Conservation (phyloP, 2,113 vertebrate genomes). For the Atherinomorus stipes region DNA sequence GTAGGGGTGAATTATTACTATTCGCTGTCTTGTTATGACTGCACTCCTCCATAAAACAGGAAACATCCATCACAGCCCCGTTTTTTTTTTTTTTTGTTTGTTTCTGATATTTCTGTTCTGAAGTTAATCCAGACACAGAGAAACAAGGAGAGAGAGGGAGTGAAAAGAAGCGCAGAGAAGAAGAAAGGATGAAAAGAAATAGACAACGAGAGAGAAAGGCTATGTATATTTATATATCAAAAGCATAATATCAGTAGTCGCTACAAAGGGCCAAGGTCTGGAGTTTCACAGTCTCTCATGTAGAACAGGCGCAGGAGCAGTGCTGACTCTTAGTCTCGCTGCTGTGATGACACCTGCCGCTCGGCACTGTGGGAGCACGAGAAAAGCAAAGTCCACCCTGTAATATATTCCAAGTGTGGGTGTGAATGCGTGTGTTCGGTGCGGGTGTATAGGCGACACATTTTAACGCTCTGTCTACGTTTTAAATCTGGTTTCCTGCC, state of each 20-base stretch:
- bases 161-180: slow-evolving; percentile 40
- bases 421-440: slow-evolving; percentile 18
- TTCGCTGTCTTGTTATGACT: slow-evolving; percentile 40
- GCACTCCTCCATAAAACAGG: slow-evolving; percentile 30
- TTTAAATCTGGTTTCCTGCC: slow-evolving; percentile 46
- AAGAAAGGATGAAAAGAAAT: slow-evolving; percentile 42
- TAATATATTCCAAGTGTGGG: slow-evolving; percentile 29
- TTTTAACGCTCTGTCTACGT: slow-evolving; percentile 41
- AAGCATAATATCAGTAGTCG: slow-evolving; percentile 69
- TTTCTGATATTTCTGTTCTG: slow-evolving; percentile 27
- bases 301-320: slow-evolving; percentile 58
- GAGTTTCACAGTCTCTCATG: slow-evolving; percentile 76
- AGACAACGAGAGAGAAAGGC: slow-evolving; percentile 52
- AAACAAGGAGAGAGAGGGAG: slow-evolving; percentile 20
- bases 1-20: slow-evolving; percentile 45
- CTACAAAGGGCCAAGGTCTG: slow-evolving; percentile 80
- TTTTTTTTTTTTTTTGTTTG: slow-evolving; percentile 10
- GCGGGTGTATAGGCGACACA: slow-evolving; percentile 38
- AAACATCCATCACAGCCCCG: slow-evolving; percentile 51
- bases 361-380: slow-evolving; percentile 60
- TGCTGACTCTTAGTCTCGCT: slow-evolving; percentile 55
- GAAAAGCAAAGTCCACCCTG: slow-evolving; percentile 65
- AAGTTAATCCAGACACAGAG: slow-evolving; percentile 24
- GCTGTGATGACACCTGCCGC: slow-evolving; percentile 60
- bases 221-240: slow-evolving; percentile 64